Conservation (phyloP, 2,888 invertebrate genomes). For the Lochmaea crataegi region DNA sequence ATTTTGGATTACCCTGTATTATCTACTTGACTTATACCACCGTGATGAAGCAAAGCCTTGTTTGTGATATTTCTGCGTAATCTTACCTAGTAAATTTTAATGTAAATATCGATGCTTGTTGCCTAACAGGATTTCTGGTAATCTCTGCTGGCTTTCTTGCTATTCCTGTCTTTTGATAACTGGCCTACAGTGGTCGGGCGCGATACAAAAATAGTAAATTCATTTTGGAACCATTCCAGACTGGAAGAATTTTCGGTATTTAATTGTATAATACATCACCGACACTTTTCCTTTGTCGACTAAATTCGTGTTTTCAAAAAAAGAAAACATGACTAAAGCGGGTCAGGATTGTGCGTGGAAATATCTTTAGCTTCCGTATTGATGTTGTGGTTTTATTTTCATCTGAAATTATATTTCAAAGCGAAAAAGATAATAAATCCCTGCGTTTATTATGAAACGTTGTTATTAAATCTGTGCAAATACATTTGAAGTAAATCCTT, state of each 20-base stretch:
- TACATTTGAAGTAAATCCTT: too few species aligned
- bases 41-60: too few species aligned
- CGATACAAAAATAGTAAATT: constrained; percentile 32
- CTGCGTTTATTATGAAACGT: background rate
- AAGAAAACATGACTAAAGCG: constrained; percentile 2
- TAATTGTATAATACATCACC: constrained; percentile 32
- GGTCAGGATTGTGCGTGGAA: constrained; percentile 4
- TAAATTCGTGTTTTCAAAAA: constrained; percentile 23
- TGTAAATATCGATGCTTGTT: background rate
- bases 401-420: background rate
- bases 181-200: background rate
- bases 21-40: too few species aligned
- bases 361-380: constrained; percentile 8
- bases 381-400: background rate
- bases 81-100: background rate
- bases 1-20: too few species aligned
- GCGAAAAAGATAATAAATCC: background rate
- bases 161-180: background rate
- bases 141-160: background rate
- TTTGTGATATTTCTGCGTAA: too few species aligned
- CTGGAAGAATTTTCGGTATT: constrained; percentile 26
- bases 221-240: constrained; percentile 31
- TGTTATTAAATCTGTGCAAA: background rate
- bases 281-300: constrained; percentile 14
- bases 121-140: background rate